These are phyloP conservation scores for Sinonovacula constricta DNA, from an alignment of 1,140 invertebrate genomes.

Conservation along the genomic window DNA sequence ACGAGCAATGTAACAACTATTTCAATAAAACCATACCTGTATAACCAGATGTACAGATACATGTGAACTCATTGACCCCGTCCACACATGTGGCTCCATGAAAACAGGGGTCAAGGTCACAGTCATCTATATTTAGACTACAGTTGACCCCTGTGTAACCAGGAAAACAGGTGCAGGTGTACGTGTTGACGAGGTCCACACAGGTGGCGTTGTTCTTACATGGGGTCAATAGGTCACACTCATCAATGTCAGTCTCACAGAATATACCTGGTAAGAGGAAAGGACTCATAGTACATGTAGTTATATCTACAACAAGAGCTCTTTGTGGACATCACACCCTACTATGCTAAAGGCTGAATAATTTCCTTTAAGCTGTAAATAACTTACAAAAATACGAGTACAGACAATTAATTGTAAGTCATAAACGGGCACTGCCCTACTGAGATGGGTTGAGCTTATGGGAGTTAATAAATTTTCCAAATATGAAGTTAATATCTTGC, in stretches of 20 bases:
- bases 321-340: too few species aligned
- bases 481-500: too few species aligned
- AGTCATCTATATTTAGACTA: slow-evolving; percentile 91
- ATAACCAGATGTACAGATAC: slow-evolving; percentile 69
- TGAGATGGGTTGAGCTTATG: too few species aligned
- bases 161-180: slow-evolving; percentile 73
- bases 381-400: too few species aligned
- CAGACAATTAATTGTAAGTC: too few species aligned
- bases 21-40: slow-evolving; percentile 50
- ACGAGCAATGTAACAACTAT: too few species aligned
- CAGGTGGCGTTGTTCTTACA: slow-evolving; percentile 92
- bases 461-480: too few species aligned
- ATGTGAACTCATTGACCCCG: slow-evolving; percentile 58
- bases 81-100: slow-evolving; percentile 94
- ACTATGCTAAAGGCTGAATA: too few species aligned
- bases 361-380: too few species aligned
- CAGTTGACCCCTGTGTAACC: slow-evolving; percentile 84
- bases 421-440: too few species aligned
- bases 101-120: slow-evolving; percentile 91
- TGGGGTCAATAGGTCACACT: slow-evolving; percentile 90
- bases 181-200: slow-evolving; percentile 81
- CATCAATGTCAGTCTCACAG: slow-evolving; percentile 88
- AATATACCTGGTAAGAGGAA: neutral
- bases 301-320: too few species aligned
- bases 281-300: too few species aligned